Evolutionary conservation across 2,113 vertebrate genomes (phyloP), one percentile per base, ranked within the genome.

Genomic region (Phoenicopterus ruber): DNA sequence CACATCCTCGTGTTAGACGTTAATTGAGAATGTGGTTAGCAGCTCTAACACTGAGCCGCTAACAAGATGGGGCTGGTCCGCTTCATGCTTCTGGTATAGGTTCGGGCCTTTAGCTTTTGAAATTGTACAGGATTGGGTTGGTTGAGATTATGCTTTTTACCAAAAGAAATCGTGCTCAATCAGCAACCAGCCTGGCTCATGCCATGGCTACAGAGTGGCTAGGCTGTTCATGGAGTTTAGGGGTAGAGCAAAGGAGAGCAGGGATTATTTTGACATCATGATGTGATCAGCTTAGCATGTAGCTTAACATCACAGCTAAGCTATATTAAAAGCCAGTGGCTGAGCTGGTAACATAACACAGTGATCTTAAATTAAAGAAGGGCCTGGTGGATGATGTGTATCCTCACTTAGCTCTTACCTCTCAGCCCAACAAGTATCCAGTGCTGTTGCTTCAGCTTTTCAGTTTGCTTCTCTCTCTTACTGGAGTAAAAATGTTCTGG

Each of bases 221-320:
- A 15, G 61, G 31, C 19, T 25, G 72, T 40, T 46, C 7, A 5
- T 55, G n/a, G 52, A 34, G 7, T n/a, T 82, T 7, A 67, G 52
- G 28, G 54, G 18, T 24, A 81, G 49, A 81, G 46, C 0, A 0
- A 82, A 94, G 72, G 83, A 92, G 22, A 81, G 49, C 50, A 86
- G 59, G 72, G 86, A 61, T 96, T 95, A 82, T 25, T 89, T 79
- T 91, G 93, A 69, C 78, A 44, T 81, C 17, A 1, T 38, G 91
- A 36, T 95, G 71, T 2, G 6, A 52, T 91, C 78, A 25, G 73
- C 22, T 97, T 96, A 96, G 57, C 36, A 16, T 49, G 70, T 82
- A 69, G 83, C 34, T 95, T 94, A 90, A 79, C 49, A n/a, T 77
- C 7, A 22, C 82, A 80, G 84, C 66, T 96, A 91, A 96, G 90